Percentiles rank a stretch among this genome's conserved stretches.
Conservation (phyloP, 2,113 vertebrate species). For the Nymphicus hollandicus region DNA sequence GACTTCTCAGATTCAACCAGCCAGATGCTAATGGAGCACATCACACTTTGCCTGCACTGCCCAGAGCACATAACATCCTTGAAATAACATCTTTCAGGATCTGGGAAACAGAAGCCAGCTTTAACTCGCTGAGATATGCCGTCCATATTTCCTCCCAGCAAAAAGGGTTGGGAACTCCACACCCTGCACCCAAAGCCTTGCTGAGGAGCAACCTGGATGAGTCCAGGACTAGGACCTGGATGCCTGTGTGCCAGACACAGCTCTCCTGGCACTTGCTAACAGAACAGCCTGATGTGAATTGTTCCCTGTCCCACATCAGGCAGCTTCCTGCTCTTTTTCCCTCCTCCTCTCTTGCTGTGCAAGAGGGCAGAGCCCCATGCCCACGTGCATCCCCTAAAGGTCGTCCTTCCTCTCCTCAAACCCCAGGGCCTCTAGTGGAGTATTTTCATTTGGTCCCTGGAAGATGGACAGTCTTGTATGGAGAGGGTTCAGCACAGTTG, state of each 20-base stretch:
- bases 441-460: neutral
- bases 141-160: neutral
- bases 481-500: neutral
- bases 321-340: neutral
- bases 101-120: neutral
- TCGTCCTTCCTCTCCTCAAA: neutral
- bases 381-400: neutral
- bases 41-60: neutral
- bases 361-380: neutral
- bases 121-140: neutral
- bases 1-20: neutral
- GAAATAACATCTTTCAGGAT: neutral
- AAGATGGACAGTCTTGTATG: rapidly evolving
- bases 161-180: neutral
- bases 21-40: neutral
- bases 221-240: neutral
- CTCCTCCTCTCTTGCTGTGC: neutral
- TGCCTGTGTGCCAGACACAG: rapidly evolving
- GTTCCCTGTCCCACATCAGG: neutral
- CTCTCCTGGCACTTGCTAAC: neutral
- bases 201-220: neutral
- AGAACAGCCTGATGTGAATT: rapidly evolving
- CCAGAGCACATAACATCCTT: neutral
- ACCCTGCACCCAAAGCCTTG: neutral
- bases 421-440: neutral